Evolutionary conservation across 2,888 invertebrate species (phyloP), one percentile per base, ranked within the genome.

Genomic region (Monopis laevigella): DNA sequence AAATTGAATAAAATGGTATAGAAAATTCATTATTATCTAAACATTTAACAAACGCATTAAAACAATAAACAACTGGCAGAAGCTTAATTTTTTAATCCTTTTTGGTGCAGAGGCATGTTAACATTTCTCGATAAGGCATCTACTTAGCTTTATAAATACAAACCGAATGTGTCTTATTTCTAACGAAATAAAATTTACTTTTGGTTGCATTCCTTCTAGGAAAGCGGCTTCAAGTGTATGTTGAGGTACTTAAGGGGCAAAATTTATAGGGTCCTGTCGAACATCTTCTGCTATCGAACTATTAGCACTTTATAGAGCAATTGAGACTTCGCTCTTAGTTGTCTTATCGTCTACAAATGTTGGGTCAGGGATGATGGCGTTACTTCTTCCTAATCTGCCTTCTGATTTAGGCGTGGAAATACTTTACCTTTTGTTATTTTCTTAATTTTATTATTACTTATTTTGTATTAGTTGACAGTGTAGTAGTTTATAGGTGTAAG

Each of bases 231-330:
- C n/a, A n/a, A n/a, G n/a, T n/a, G n/a, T 21, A 8, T 21, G 24
- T 21, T 21, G 8, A 8, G 24, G 24, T 21, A 21, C 24, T 21
- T 21, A 21, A 5, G 24, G 24, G 24, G 24, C 8, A 21, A n/a
- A 8, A 21, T 21, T 21, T 21, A 21, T 21, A 21, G 24, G 24
- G 29, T 11, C 29, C 29, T 7, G 11, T 11, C 29, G 7, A 10
- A n/a, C 29, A 8, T 7, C 12, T 11, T 11, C n/a, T 29, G 12
- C 4, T 11, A 11, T 29, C 29, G 29, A 24, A 5, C 29, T 29
- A 29, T 29, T 29, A 29, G 29, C 29, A 29, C 29, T 29, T 29
- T 29, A 29, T 29, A 29, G 7, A 29, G n/a, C 29, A 5, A 29
- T 29, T 29, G 29, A 29, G 24, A 7, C 10, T 24, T 24, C 24